phyloP scores from a whole-genome alignment of 2,113 vertebrate species.

The Sprattus sprattus region DNA sequence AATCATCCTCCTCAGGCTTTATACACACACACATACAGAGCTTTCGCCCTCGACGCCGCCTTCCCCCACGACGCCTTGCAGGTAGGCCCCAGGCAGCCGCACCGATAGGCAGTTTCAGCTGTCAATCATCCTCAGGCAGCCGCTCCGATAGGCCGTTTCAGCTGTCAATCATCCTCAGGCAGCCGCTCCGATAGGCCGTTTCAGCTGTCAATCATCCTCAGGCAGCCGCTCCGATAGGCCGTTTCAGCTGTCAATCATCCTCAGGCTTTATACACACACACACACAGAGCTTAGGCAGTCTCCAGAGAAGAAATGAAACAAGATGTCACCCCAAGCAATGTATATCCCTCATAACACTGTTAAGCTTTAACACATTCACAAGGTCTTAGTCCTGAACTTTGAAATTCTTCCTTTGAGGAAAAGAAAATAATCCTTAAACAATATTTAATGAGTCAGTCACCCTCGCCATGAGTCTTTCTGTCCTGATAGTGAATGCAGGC shows the following conservation, averaged over 20 bases:
- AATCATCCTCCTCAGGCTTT: neutral
- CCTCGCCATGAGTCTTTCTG: neutral
- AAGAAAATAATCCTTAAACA: neutral
- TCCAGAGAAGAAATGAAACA: neutral
- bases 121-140: conserved; percentile 63
- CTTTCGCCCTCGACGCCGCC: conserved; percentile 94
- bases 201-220: neutral
- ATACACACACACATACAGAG: too few relatives aligned
- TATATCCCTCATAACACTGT: neutral
- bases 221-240: neutral
- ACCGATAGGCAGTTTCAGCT: neutral
- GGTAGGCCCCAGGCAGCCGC: conserved; percentile 65
- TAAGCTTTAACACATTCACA: neutral
- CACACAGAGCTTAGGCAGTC: too few relatives aligned
- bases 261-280: neutral
- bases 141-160: conserved; percentile 93
- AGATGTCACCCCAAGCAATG: neutral
- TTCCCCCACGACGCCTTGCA: conserved; percentile 96
- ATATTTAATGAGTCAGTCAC: neutral
- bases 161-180: too few relatives aligned
- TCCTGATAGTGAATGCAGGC: neutral
- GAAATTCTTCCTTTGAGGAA: neutral
- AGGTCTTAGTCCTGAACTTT: neutral
- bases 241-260: neutral
- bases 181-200: conserved; percentile 12